Base-by-base conservation (phyloP, 2,888 invertebrate species). In the Lithodes maja region DNA sequence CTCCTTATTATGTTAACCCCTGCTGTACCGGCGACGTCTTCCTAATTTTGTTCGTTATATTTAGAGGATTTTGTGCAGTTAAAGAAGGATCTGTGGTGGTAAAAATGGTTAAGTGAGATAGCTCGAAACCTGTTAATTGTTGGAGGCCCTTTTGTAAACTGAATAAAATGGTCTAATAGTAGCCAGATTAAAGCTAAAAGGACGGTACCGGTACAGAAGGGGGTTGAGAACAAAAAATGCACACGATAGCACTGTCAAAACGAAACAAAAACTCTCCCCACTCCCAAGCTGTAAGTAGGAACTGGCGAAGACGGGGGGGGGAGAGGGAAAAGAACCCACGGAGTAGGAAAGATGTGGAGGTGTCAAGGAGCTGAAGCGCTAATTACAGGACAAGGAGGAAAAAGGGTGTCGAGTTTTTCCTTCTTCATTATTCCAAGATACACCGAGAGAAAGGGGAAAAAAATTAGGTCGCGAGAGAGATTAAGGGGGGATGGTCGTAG, bases 351-450 rank as follows among this genome's bases (percentile, higher is more conserved):
- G 74, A 83, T n/a, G 82, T 71, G 83, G 68, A 83, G 80, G 80
- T 54, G 80, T 80, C 55, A 83, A 74, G 74, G 80, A 80, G 55
- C 80, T 80, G 54, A 2, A 33, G 53, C 80, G 33, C 55, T 80
- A 80, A 80, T 80, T 80, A 80, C 80, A 80, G 53, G 17, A 80
- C n/a, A 50, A 75, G 33, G 33, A 77, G 75, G 33, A n/a, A 84
- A 49, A 85, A 74, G 78, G 33, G 50, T 55, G 54, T 53, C 61
- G 7, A 61, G 5, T 61, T 61, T 61, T 61, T 61, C 7, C 5
- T 61, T 12, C 61, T 0, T 61, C 61, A 61, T 33, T 68, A 69
- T 52, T 17, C 52, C 61, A 68, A 71, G 71, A 71, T 52, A 71
- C 52, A 52, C 71, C 50, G 83, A 53, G n/a, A 83, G 83, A 71